A percentile compares a stretch with the other conserved stretches of the same genome.
Evolutionary conservation across 2,797 vertebrate species (phyloP).

Genomic region (Gymnocypris eckloni): DNA sequence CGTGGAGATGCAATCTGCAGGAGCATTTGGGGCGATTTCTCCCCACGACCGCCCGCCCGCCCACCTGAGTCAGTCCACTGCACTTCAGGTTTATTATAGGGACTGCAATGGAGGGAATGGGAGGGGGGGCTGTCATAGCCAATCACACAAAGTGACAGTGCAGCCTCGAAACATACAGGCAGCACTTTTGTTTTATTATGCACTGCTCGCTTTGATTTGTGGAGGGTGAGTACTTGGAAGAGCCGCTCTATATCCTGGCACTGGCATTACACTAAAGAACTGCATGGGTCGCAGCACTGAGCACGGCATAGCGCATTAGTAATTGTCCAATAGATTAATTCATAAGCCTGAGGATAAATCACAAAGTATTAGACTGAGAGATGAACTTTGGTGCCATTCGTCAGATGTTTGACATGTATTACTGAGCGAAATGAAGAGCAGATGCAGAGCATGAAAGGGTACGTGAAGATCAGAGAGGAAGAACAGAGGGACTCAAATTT

Average conservation of each 20-base stretch:
- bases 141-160: constrained; percentile 41
- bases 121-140: constrained; percentile 20
- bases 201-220: constrained; percentile 37
- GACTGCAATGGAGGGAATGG: background rate
- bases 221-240: constrained; percentile 7
- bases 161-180: constrained; percentile 43
- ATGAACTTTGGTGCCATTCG: constrained; percentile 35
- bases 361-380: constrained; percentile 35
- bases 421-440: constrained; percentile 22
- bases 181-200: constrained; percentile 56
- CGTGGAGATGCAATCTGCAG: constrained; percentile 27
- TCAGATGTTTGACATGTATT: constrained; percentile 40
- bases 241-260: constrained; percentile 16
- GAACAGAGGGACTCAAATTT: constrained; percentile 25
- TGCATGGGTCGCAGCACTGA: constrained; percentile 9
- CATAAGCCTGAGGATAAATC: constrained; percentile 36
- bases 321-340: constrained; percentile 36
- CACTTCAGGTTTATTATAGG: constrained; percentile 42
- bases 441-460: constrained; percentile 30
- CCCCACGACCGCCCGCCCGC: background rate
- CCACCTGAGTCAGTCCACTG: constrained; percentile 5
- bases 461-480: constrained; percentile 31
- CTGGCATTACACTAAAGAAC: constrained; percentile 35
- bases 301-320: constrained; percentile 18
- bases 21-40: constrained; percentile 29